Evolutionary conservation across 2,888 invertebrate species (phyloP).

Genomic region (Linnaemya tessellans): DNA sequence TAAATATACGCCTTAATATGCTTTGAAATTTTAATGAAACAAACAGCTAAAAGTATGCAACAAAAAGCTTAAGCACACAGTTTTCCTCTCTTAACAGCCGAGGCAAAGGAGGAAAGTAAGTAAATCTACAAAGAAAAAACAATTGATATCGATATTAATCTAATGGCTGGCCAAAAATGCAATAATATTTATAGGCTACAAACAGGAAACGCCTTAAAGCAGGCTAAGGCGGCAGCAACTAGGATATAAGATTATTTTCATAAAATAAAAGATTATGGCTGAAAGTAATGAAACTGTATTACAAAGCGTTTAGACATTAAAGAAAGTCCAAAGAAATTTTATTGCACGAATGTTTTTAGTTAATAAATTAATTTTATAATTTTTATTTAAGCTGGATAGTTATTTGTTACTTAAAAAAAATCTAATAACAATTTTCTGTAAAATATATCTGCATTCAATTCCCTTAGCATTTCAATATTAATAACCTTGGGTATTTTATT

Average conservation of each 20-base stretch:
- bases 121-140: background rate
- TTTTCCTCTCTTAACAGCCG: background rate
- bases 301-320: background rate
- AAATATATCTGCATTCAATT: too few relatives aligned
- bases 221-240: conserved; percentile 19
- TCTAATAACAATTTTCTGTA: too few relatives aligned
- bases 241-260: conserved; percentile 7
- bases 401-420: too few relatives aligned
- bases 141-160: conserved; percentile 42
- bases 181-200: conserved; percentile 35
- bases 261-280: background rate
- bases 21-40: conserved; percentile 22
- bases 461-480: too few relatives aligned
- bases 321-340: background rate
- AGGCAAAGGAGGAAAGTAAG: background rate
- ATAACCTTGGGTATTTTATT: too few relatives aligned
- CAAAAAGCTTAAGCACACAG: conserved; percentile 12
- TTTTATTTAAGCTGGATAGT: too few relatives aligned
- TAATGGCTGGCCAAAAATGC: conserved; percentile 8
- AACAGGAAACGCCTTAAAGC: conserved; percentile 30
- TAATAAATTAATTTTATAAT: too few relatives aligned
- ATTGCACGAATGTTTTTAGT: background rate
- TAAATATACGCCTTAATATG: conserved; percentile 54
- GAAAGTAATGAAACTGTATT: conserved; percentile 2
- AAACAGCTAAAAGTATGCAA: conserved; percentile 56